Conservation (phyloP, 2,113 vertebrate genomes). For the Circaetus cinerascens region DNA sequence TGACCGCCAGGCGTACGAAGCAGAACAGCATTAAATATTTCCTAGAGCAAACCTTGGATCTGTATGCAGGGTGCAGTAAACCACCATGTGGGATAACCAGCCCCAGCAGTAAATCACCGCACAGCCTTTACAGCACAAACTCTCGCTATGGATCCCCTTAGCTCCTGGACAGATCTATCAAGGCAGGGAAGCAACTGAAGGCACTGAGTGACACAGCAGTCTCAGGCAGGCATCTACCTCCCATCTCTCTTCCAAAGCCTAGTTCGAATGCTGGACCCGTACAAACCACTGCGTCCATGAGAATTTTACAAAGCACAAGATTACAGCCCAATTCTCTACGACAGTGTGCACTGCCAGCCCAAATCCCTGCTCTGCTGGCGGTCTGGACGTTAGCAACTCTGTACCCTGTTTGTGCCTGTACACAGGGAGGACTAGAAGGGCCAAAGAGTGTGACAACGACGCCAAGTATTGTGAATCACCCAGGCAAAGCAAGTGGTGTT, state of each 20-base stretch:
- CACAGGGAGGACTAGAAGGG: neutral
- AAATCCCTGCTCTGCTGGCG: neutral
- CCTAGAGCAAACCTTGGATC: neutral
- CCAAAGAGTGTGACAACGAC: neutral
- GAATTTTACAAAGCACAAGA: neutral
- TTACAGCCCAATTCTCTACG: neutral
- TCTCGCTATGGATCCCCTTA: rapidly evolving
- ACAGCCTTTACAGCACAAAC: neutral
- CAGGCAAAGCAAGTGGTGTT: neutral
- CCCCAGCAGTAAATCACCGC: neutral
- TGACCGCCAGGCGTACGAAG: neutral
- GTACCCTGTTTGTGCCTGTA: neutral
- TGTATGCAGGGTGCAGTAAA: neutral
- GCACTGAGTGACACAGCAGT: neutral
- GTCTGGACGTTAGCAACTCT: neutral
- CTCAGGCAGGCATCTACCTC: neutral
- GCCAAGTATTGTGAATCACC: neutral
- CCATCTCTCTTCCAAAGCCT: neutral
- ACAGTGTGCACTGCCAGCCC: neutral
- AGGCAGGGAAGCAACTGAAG: neutral
- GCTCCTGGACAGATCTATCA: neutral
- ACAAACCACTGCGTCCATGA: rapidly evolving
- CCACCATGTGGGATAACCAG: neutral
- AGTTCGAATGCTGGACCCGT: neutral
- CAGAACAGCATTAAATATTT: neutral